phyloP scores from a whole-genome alignment of 2,888 invertebrate species.

The Zonitis immaculata region DNA sequence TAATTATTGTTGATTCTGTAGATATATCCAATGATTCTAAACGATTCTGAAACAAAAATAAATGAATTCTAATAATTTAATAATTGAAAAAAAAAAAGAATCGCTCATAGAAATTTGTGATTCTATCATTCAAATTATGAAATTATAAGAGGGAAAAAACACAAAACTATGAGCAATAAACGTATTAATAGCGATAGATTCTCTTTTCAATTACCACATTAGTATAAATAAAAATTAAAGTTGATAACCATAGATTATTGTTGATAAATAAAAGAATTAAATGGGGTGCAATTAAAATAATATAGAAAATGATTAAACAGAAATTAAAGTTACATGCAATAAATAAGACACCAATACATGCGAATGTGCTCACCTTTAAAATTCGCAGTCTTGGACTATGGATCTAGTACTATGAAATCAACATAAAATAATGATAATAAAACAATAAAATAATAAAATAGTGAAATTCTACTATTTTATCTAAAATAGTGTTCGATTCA shows the following conservation, averaged over 20 bases:
- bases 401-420: constrained; percentile 45
- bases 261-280: background rate
- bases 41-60: constrained; percentile 36
- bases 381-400: constrained; percentile 38
- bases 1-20: constrained; percentile 24
- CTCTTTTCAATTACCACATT: background rate
- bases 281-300: background rate
- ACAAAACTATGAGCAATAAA: background rate
- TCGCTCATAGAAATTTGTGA: background rate
- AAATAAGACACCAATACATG: constrained; percentile 20
- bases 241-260: too few relatives aligned
- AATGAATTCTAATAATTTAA: background rate
- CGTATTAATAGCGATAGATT: background rate
- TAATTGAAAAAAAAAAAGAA: background rate
- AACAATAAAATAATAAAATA: constrained; percentile 18
- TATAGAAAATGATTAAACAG: background rate
- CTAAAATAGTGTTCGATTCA: constrained; percentile 25
- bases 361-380: constrained; percentile 44
- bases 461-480: constrained; percentile 23
- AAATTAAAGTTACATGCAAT: constrained; percentile 8
- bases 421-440: constrained; percentile 24
- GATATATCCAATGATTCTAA: constrained; percentile 30
- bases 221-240: background rate
- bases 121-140: background rate
- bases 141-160: too few relatives aligned